Percentiles rank a stretch among this genome's conserved stretches.
Conservation (phyloP, 1,140 invertebrate species). For the Formica selysi region DNA sequence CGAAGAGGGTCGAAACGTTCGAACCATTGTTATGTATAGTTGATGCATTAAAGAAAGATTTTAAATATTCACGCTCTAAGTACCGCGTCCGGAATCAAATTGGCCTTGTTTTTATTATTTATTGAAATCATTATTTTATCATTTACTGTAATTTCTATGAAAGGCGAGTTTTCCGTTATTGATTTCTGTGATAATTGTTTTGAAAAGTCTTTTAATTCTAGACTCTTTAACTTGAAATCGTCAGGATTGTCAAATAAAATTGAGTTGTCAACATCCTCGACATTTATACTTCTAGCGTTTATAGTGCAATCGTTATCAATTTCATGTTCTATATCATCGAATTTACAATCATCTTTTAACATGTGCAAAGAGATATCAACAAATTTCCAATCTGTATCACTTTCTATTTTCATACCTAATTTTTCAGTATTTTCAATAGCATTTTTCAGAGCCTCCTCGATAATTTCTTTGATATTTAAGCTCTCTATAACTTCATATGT, state of each 20-base stretch:
- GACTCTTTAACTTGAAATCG: neutral
- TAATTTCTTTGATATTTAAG: neutral
- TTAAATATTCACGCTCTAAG: too few species aligned
- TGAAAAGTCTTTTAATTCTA: constrained; percentile 18
- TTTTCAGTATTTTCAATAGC: neutral
- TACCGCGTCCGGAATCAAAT: too few species aligned
- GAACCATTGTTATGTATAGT: too few species aligned
- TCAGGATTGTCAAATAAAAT: constrained; percentile 25
- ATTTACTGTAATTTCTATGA: neutral
- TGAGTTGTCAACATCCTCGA: neutral
- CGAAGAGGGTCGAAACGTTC: too few species aligned
- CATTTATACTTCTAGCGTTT: neutral
- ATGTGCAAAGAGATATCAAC: neutral
- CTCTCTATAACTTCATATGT: neutral
- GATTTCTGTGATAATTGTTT: neutral
- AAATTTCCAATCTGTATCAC: constrained; percentile 14
- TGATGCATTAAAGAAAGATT: too few species aligned
- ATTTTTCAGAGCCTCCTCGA: neutral
- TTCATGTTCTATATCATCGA: constrained; percentile 1
- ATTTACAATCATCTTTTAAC: neutral
- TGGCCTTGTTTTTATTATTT: too few species aligned
- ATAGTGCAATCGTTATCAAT: neutral
- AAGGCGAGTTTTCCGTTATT: constrained; percentile 8
- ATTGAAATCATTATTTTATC: neutral
- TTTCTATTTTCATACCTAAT: constrained; percentile 10